Evolutionary conservation across 2,888 invertebrate species (phyloP).

Genomic region (Xylota sylvarum): DNA sequence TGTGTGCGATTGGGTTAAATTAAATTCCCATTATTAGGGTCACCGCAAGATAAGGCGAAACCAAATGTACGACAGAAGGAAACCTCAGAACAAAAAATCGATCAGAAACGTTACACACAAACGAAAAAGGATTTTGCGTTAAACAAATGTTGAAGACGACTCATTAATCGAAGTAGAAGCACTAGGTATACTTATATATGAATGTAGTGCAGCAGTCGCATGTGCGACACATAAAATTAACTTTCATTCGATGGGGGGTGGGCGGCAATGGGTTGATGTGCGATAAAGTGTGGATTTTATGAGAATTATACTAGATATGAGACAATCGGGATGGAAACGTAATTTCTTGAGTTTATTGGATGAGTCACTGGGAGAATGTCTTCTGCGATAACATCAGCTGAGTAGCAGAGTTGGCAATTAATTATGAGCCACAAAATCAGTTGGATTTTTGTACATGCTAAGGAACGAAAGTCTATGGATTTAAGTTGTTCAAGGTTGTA

Average conservation of each 20-base stretch:
- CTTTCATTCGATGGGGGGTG: slow-evolving; percentile 1
- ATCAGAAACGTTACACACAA: slow-evolving; percentile 14
- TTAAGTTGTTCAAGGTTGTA: slow-evolving; percentile 4
- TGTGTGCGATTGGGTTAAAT: slow-evolving; percentile 60
- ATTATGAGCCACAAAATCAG: slow-evolving; percentile 22
- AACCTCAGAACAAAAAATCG: slow-evolving; percentile 49
- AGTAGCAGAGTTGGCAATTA: slow-evolving; percentile 45
- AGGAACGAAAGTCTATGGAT: slow-evolving; percentile 5
- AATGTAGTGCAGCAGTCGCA: slow-evolving; percentile 52
- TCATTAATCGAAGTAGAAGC: slow-evolving; percentile 26
- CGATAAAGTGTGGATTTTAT: slow-evolving; percentile 68
- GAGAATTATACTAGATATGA: slow-evolving; percentile 34
- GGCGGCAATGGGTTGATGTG: slow-evolving; percentile 43
- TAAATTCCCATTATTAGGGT: slow-evolving; percentile 74
- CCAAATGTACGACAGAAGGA: neutral
- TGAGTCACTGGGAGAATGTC: slow-evolving; percentile 11
- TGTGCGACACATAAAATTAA: slow-evolving; percentile 64
- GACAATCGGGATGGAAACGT: slow-evolving; percentile 34
- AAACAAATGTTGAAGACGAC: slow-evolving; percentile 27
- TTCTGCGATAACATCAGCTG: slow-evolving; percentile 26
- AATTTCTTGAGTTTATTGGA: slow-evolving; percentile 44
- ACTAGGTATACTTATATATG: neutral
- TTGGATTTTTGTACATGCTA: neutral
- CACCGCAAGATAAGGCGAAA: slow-evolving; percentile 54
- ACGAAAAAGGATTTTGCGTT: slow-evolving; percentile 36